A percentile compares a stretch with the other conserved stretches of the same genome.
These are phyloP conservation scores for Coleophora deauratella DNA, from an alignment of 2,888 invertebrate genomes.

Conservation along the genomic window DNA sequence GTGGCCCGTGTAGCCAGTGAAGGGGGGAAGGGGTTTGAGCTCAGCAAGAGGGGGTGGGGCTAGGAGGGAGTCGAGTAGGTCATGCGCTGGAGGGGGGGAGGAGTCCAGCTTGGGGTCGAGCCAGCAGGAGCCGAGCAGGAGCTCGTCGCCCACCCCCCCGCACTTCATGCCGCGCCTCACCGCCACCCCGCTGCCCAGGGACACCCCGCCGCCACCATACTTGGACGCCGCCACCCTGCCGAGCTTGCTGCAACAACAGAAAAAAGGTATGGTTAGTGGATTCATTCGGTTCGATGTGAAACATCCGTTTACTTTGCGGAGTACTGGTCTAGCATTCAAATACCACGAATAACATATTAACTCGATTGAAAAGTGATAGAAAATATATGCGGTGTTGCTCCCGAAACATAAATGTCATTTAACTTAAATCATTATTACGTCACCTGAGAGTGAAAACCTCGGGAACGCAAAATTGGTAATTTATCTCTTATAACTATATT, in stretches of 20 bases:
- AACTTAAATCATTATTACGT: too few relatives aligned
- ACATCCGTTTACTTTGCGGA: too few relatives aligned
- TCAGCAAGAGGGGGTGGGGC: constrained; percentile 83
- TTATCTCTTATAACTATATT: too few relatives aligned
- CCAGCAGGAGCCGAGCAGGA: constrained; percentile 84
- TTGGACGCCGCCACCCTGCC: constrained; percentile 71
- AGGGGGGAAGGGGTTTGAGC: constrained; percentile 86
- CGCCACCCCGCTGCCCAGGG: constrained; percentile 50
- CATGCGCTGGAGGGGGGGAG: constrained; percentile 65
- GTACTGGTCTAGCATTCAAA: too few relatives aligned
- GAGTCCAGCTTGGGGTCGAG: constrained; percentile 75
- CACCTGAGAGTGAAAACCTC: too few relatives aligned
- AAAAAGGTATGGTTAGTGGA: constrained; percentile 10
- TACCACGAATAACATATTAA: too few relatives aligned
- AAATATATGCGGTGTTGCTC: too few relatives aligned
- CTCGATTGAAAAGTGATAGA: too few relatives aligned
- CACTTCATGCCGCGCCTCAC: constrained; percentile 76
- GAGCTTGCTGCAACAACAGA: constrained; percentile 52
- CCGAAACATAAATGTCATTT: too few relatives aligned
- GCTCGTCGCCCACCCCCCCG: constrained; percentile 76
- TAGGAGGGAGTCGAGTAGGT: constrained; percentile 81
- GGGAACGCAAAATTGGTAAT: too few relatives aligned
- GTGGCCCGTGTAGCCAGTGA: constrained; percentile 89
- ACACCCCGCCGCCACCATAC: constrained; percentile 67
- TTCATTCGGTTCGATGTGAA: too few relatives aligned